Conservation (phyloP, 2,113 vertebrate genomes). For the Prunella himalayana region DNA sequence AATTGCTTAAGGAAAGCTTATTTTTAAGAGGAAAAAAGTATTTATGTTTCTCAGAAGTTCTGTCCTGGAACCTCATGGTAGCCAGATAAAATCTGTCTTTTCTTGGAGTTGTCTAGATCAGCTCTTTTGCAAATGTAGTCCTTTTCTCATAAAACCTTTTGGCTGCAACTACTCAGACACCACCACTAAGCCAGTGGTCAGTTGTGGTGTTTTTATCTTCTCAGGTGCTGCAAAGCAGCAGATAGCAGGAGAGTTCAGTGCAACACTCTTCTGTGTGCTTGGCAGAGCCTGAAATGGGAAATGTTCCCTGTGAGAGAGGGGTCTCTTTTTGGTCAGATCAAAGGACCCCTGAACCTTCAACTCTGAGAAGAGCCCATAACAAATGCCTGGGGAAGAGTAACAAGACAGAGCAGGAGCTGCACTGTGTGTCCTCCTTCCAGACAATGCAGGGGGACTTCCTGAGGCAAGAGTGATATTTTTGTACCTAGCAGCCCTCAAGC, state of each 20-base stretch:
- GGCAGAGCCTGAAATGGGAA: background rate
- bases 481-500: background rate
- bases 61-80: background rate
- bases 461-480: background rate
- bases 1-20: background rate
- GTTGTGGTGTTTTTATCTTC: background rate
- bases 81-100: background rate
- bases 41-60: background rate
- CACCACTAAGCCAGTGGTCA: rapidly evolving
- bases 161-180: background rate
- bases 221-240: background rate
- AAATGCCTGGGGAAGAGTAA: background rate
- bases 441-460: background rate
- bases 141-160: background rate
- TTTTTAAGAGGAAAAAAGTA: background rate
- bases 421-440: background rate
- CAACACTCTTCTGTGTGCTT: background rate
- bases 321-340: background rate
- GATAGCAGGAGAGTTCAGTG: background rate
- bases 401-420: background rate
- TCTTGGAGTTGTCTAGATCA: background rate
- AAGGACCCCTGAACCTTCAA: background rate
- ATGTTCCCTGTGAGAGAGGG: background rate
- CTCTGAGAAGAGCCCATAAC: background rate
- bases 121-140: background rate